Evolutionary conservation across 1,140 invertebrate genomes (phyloP).

Genomic region (Augochlora pura): DNA sequence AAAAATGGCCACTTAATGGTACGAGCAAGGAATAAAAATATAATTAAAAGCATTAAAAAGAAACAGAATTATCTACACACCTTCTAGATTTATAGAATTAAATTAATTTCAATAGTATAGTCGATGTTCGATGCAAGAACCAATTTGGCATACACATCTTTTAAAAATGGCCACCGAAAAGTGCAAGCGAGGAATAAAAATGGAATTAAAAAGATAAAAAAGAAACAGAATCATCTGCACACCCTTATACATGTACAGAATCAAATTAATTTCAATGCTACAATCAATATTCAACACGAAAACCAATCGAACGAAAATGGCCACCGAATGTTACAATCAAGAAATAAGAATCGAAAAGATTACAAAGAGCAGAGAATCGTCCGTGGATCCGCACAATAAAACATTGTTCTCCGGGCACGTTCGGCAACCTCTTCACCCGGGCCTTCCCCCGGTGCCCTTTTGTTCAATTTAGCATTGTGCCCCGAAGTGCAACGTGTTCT

Average conservation of each 20-base stretch:
- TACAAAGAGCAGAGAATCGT: slow-evolving; percentile 13
- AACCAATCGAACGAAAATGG: neutral
- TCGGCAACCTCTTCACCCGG: slow-evolving; percentile 8
- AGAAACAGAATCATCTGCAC: too few relatives aligned
- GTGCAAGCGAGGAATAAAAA: neutral
- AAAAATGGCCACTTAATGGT: too few relatives aligned
- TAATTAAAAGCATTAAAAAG: too few relatives aligned
- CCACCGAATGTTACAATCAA: neutral
- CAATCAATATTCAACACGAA: too few relatives aligned
- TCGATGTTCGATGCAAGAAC: too few relatives aligned
- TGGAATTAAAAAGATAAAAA: neutral
- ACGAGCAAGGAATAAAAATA: too few relatives aligned
- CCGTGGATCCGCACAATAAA: slow-evolving; percentile 39
- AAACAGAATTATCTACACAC: too few relatives aligned
- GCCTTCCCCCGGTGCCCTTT: slow-evolving; percentile 30
- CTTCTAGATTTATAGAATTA: too few relatives aligned
- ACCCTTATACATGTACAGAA: too few relatives aligned
- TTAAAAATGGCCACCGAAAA: neutral
- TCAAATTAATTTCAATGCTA: too few relatives aligned
- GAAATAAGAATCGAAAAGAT: neutral
- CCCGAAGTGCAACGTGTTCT: slow-evolving; percentile 18
- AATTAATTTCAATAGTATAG: too few relatives aligned
- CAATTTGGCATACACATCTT: too few relatives aligned
- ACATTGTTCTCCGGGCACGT: slow-evolving; percentile 44
- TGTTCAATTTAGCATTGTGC: slow-evolving; percentile 56